These are phyloP conservation scores for Peromyscus californicus DNA, from an alignment of 2,113 vertebrate species.

Conservation along the genomic window DNA sequence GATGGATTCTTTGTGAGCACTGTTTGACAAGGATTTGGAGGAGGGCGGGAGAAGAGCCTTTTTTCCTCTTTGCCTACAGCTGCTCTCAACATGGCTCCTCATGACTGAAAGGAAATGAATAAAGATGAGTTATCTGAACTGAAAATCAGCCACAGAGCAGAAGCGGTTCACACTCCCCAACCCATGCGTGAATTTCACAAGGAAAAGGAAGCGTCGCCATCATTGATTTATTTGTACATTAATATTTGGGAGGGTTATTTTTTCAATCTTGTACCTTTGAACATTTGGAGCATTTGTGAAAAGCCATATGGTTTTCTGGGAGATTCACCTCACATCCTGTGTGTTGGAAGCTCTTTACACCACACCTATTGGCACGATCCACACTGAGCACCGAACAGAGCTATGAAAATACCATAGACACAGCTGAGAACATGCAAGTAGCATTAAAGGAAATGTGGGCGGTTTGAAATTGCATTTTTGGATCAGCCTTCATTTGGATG, in stretches of 20 bases:
- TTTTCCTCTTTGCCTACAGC: slow-evolving; percentile 83
- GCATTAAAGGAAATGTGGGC: not conserved
- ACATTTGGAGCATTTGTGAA: slow-evolving; percentile 57
- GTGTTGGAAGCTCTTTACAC: slow-evolving; percentile 57
- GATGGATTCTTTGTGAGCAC: slow-evolving; percentile 76
- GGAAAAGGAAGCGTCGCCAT: slow-evolving; percentile 47
- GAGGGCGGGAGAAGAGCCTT: slow-evolving; percentile 50
- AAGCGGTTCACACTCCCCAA: slow-evolving; percentile 51
- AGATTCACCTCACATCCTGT: slow-evolving; percentile 63
- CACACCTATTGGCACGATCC: slow-evolving; percentile 33
- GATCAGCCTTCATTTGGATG: slow-evolving; percentile 12
- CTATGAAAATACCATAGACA: slow-evolving; percentile 13
- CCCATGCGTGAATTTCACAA: not conserved
- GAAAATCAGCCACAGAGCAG: slow-evolving; percentile 80
- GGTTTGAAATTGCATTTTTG: slow-evolving; percentile 62
- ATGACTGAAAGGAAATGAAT: slow-evolving; percentile 88
- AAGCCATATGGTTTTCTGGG: slow-evolving; percentile 70
- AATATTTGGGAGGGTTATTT: slow-evolving; percentile 55
- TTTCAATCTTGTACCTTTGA: slow-evolving; percentile 63
- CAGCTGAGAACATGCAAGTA: slow-evolving; percentile 41
- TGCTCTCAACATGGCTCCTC: slow-evolving; percentile 85
- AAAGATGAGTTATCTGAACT: slow-evolving; percentile 88
- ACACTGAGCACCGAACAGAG: slow-evolving; percentile 37
- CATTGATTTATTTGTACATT: slow-evolving; percentile 72
- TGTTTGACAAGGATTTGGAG: slow-evolving; percentile 78